Evolutionary conservation across 1,140 invertebrate genomes (phyloP).

Genomic region (Lepidurus packardi): DNA sequence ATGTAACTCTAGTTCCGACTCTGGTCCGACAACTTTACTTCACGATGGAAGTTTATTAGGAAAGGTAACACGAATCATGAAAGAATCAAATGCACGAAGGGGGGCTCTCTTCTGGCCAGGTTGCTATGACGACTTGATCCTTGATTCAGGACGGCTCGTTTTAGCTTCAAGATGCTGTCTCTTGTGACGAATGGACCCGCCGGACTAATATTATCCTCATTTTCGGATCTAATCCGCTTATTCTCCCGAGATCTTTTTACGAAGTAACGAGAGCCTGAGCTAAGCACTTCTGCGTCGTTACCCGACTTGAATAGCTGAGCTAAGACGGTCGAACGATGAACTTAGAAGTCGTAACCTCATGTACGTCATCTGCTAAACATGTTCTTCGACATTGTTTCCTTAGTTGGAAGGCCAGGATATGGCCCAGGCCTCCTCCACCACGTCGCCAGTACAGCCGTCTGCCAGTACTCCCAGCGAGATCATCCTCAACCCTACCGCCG

Average conservation of each 20-base stretch:
- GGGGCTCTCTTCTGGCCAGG: not conserved
- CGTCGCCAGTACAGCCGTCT: not conserved
- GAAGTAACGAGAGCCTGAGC: no score
- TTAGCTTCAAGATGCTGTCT: not conserved
- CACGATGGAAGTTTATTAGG: no score
- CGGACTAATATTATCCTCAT: not conserved
- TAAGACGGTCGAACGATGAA: no score
- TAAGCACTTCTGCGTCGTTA: no score
- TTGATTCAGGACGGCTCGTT: not conserved
- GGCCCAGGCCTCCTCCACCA: not conserved
- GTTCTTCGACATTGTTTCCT: not conserved
- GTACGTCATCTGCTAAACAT: no score
- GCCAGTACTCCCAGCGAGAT: not conserved
- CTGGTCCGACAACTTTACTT: no score
- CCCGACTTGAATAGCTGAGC: no score
- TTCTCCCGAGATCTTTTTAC: no score
- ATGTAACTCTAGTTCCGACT: no score
- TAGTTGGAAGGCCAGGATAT: not conserved
- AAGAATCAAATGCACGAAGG: not conserved
- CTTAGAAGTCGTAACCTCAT: no score
- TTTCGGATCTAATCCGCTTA: not conserved
- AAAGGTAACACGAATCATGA: not conserved
- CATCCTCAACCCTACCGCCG: not conserved
- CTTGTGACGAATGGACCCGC: not conserved
- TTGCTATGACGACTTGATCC: slow-evolving; percentile 6